phyloP scores from a whole-genome alignment of 2,113 vertebrate species.

The Melanocharis versteri region DNA sequence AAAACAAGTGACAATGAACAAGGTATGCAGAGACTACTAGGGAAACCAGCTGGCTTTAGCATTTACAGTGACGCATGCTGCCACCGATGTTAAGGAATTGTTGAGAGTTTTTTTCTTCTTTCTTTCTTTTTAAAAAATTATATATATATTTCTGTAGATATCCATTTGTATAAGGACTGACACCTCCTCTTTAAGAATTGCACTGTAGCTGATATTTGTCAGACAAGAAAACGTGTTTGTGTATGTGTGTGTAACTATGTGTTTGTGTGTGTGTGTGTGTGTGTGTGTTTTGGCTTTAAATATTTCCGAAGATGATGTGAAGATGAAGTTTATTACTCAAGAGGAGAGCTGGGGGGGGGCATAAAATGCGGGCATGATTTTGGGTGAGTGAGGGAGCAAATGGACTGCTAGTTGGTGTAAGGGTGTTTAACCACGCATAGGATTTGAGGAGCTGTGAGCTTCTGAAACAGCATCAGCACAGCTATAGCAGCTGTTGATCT shows the following conservation, averaged over 20 bases:
- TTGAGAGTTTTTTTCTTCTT: background rate
- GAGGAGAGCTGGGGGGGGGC: background rate
- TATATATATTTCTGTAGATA: slow-evolving; percentile 32
- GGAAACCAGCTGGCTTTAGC: slow-evolving; percentile 60
- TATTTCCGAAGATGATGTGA: background rate
- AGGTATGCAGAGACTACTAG: slow-evolving; percentile 77
- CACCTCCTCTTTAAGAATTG: background rate
- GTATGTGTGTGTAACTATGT: slow-evolving; percentile 32
- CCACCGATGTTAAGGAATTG: slow-evolving; percentile 62
- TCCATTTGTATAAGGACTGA: slow-evolving; percentile 32
- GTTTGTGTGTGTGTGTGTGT: background rate
- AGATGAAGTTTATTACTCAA: background rate
- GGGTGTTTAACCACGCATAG: background rate
- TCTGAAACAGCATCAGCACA: background rate
- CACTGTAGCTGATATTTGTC: slow-evolving; percentile 7
- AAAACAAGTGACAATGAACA: slow-evolving; percentile 82
- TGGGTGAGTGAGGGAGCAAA: background rate
- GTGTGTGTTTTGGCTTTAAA: slow-evolving; percentile 30
- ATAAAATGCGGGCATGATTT: background rate
- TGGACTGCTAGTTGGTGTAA: background rate
- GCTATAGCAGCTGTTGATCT: background rate
- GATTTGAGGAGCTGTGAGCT: background rate
- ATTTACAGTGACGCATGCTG: slow-evolving; percentile 72
- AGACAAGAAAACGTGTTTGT: slow-evolving; percentile 35
- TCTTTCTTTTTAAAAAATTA: background rate